These are phyloP conservation scores for Gambusia affinis DNA, from an alignment of 2,113 vertebrate genomes.

Conservation along the genomic window DNA sequence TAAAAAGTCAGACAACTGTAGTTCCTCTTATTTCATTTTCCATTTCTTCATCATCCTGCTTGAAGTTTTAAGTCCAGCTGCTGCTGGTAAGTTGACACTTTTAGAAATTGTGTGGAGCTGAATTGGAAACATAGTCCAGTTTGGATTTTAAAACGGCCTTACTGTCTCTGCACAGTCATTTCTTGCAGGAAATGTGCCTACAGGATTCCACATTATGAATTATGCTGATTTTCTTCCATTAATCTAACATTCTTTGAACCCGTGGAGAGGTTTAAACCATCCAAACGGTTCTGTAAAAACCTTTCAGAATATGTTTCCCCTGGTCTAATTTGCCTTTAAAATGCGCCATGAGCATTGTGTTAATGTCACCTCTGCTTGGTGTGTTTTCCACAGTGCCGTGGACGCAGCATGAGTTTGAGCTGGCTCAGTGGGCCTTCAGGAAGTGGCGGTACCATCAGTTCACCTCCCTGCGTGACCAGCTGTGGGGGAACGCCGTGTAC, in stretches of 20 bases:
- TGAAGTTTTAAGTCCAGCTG: not conserved
- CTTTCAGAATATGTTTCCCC: conserved; percentile 2
- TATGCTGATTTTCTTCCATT: not conserved
- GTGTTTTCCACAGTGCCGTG: conserved; percentile 83
- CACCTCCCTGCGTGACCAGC: conserved; percentile 92
- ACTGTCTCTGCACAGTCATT: not conserved
- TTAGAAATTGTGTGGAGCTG: not conserved
- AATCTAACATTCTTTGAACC: not conserved
- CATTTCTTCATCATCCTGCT: no score
- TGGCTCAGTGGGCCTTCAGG: conserved; percentile 97
- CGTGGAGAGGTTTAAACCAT: conserved; percentile 17
- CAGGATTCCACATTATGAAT: conserved; percentile 1
- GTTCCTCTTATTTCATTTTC: not conserved
- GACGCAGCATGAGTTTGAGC: conserved; percentile 93
- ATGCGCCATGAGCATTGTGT: not conserved
- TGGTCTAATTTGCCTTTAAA: not conserved
- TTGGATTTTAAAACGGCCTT: not conserved
- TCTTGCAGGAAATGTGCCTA: not conserved
- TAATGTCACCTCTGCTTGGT: not conserved
- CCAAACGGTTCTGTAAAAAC: conserved; percentile 6
- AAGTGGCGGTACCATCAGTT: conserved; percentile 99
- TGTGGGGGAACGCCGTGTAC: conserved; percentile 97
- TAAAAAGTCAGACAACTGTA: not conserved
- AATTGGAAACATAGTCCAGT: not conserved
- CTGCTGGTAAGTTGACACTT: not conserved